A percentile compares a stretch with the other conserved stretches of the same genome.
phyloP scores from a whole-genome alignment of 2,888 invertebrate species.

The Frankliniella intonsa region DNA sequence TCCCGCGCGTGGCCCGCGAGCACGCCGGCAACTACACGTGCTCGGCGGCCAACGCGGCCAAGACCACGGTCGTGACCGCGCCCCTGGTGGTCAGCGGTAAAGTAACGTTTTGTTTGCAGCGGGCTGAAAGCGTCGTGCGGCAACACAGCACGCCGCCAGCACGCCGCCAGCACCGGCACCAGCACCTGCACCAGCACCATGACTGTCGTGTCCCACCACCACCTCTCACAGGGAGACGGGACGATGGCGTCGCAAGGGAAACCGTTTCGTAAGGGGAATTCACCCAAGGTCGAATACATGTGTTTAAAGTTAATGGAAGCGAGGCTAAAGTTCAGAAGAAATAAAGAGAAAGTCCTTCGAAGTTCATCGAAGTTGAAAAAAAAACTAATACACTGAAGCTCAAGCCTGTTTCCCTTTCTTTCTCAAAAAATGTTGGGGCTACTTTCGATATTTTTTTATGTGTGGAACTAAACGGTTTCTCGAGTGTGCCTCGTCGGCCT shows the following conservation, averaged over 20 bases:
- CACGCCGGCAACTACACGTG: slow-evolving; percentile 69
- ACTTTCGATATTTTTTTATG: background rate
- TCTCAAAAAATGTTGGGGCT: background rate
- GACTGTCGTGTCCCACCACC: background rate
- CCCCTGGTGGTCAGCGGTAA: slow-evolving; percentile 67
- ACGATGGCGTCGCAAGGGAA: background rate
- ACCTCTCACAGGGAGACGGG: background rate
- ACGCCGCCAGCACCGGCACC: background rate
- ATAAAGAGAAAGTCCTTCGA: background rate
- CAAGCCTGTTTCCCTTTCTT: background rate
- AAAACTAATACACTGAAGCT: background rate
- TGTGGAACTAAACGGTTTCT: too few species aligned
- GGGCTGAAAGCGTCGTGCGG: too few species aligned
- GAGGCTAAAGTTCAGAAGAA: background rate
- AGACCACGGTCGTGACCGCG: slow-evolving; percentile 62
- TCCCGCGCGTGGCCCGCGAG: slow-evolving; percentile 62
- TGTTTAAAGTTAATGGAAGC: too few species aligned
- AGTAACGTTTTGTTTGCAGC: slow-evolving; percentile 27
- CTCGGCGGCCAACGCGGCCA: slow-evolving; percentile 65
- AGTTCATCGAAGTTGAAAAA: background rate
- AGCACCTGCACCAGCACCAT: background rate
- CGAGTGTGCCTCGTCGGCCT: too few species aligned
- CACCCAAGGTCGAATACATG: too few species aligned
- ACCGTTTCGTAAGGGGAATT: background rate
- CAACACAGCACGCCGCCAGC: background rate